Conservation (phyloP, 2,113 vertebrate species). For the Microtus richardsoni region DNA sequence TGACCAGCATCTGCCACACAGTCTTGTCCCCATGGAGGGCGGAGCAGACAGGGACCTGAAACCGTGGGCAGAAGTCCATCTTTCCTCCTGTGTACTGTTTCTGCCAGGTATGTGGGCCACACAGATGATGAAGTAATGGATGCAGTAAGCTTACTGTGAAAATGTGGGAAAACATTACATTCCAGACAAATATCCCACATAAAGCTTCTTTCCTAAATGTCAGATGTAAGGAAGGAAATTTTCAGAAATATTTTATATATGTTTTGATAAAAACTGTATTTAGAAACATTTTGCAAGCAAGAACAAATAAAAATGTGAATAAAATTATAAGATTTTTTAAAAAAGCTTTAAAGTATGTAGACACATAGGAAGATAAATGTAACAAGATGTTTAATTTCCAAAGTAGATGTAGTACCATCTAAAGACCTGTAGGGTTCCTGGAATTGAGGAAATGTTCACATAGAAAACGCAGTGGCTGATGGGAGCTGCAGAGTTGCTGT, state of each 20-base stretch:
- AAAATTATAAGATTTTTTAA: neutral
- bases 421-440: neutral
- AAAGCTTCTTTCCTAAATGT: neutral
- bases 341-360: neutral
- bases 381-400: neutral
- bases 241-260: neutral
- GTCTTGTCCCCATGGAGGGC: neutral
- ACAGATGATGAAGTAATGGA: neutral
- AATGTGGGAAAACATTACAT: neutral
- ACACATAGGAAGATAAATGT: neutral
- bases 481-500: neutral
- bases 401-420: neutral
- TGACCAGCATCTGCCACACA: too few species aligned
- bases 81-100: neutral
- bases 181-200: neutral
- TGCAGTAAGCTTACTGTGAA: neutral
- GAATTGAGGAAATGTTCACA: neutral
- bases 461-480: neutral
- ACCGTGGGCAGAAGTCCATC: neutral
- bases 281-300: conserved; percentile 15
- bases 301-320: neutral
- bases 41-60: neutral
- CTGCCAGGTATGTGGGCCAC: neutral
- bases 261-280: neutral
- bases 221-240: neutral